Percentiles rank a stretch among this genome's conserved stretches.
These are phyloP conservation scores for Catocala sponsa DNA, from an alignment of 2,888 invertebrate genomes.

Conservation along the genomic window DNA sequence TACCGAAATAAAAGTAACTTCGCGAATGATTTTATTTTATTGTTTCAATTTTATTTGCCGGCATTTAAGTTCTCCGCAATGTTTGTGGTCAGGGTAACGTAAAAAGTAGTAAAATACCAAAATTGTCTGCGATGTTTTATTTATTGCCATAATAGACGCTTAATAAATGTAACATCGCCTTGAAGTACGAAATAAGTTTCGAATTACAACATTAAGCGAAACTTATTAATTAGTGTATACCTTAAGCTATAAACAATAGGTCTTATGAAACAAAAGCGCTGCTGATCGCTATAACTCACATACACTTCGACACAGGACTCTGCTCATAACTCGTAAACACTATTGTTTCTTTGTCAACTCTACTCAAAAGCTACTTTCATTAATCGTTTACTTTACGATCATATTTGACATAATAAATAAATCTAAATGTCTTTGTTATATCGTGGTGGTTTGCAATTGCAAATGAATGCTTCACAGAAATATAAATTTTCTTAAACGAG, in stretches of 20 bases:
- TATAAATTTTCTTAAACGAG: constrained; percentile 7
- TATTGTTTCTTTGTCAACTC: constrained; percentile 76
- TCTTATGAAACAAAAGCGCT: constrained; percentile 45
- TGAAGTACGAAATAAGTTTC: too few species aligned
- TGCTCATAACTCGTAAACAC: constrained; percentile 65
- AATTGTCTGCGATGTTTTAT: constrained; percentile 7
- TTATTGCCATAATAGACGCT: background rate
- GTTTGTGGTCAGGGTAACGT: constrained; percentile 11
- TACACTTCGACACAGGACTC: constrained; percentile 56
- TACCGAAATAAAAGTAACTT: constrained; percentile 13
- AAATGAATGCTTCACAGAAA: constrained; percentile 20
- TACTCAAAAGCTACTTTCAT: constrained; percentile 68
- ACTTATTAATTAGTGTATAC: background rate
- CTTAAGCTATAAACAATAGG: constrained; percentile 6
- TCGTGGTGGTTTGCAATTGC: constrained; percentile 13
- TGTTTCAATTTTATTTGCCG: constrained; percentile 18
- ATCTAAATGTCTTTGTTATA: constrained; percentile 31
- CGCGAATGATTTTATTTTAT: constrained; percentile 20
- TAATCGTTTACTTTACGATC: constrained; percentile 75
- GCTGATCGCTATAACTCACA: constrained; percentile 68
- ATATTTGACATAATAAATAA: constrained; percentile 57
- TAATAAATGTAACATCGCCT: too few species aligned
- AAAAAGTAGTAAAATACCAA: constrained; percentile 13
- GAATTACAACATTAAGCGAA: too few species aligned
- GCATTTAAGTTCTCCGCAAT: constrained; percentile 8